Percentiles rank a stretch among this genome's conserved stretches.
phyloP scores from a whole-genome alignment of 1,140 invertebrate genomes.

The Mycetomoellerius zeteki region DNA sequence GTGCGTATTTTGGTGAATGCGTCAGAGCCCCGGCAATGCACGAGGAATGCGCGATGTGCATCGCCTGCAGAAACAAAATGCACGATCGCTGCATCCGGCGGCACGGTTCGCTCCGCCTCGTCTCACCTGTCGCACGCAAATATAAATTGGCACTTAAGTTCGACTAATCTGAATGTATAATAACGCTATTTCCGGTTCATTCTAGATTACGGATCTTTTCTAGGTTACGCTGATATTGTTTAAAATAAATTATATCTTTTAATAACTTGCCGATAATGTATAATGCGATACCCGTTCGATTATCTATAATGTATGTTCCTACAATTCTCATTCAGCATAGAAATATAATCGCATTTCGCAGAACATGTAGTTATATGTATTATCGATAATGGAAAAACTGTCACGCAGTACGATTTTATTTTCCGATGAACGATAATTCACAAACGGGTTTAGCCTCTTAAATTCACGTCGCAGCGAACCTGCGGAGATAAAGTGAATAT shows the following conservation, averaged over 20 bases:
- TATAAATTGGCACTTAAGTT: background rate
- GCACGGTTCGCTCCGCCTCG: background rate
- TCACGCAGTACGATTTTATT: slow-evolving; percentile 7
- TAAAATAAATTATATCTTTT: background rate
- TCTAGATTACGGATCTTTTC: slow-evolving; percentile 3
- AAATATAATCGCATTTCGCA: background rate
- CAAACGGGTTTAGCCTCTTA: background rate
- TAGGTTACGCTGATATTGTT: background rate
- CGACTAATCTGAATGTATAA: background rate
- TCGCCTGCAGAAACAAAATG: slow-evolving; percentile 48
- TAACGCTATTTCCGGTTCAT: background rate
- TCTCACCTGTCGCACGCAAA: background rate
- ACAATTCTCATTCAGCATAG: background rate
- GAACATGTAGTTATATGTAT: background rate
- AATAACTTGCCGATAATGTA: background rate
- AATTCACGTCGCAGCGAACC: background rate
- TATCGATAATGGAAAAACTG: slow-evolving; percentile 36
- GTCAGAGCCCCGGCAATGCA: slow-evolving; percentile 39
- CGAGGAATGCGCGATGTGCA: slow-evolving; percentile 58
- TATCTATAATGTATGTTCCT: background rate
- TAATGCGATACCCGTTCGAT: background rate
- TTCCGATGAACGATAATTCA: slow-evolving; percentile 8
- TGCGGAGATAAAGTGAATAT: background rate
- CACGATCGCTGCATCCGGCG: slow-evolving; percentile 14
- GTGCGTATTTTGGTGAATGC: slow-evolving; percentile 56